Conservation (phyloP, 2,113 vertebrate genomes). For the Theropithecus gelada region DNA sequence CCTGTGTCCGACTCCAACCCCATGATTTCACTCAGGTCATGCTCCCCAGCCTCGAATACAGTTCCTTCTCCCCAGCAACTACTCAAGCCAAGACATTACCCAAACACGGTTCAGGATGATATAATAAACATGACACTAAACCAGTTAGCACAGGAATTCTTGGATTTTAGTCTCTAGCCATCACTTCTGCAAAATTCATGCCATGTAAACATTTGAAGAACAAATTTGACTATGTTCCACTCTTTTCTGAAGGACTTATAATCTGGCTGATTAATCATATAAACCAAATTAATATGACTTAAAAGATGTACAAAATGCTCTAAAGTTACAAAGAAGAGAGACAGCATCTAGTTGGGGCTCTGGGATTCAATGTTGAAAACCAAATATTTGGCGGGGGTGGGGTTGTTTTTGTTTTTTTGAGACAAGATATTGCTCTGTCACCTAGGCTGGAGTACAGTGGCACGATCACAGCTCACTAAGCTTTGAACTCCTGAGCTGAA, state of each 20-base stretch:
- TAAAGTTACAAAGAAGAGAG: neutral
- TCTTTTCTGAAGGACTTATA: neutral
- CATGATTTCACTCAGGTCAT: neutral
- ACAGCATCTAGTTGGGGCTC: neutral
- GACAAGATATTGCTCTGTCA: too few relatives aligned
- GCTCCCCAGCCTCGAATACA: neutral
- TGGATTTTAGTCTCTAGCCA: neutral
- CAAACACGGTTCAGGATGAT: neutral
- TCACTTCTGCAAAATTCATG: neutral
- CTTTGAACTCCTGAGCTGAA: too few relatives aligned
- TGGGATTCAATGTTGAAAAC: slow-evolving; percentile 34
- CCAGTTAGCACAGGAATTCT: neutral
- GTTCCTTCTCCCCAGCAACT: neutral
- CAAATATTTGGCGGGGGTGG: neutral
- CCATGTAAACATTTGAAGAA: neutral
- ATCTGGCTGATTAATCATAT: neutral
- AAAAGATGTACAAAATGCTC: neutral
- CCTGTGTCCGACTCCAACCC: neutral
- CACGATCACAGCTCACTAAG: too few relatives aligned
- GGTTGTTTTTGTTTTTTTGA: too few relatives aligned
- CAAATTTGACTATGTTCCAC: neutral
- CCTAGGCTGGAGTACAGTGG: too few relatives aligned
- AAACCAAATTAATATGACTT: neutral
- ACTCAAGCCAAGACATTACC: neutral
- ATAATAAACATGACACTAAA: neutral